Evolutionary conservation across 2,797 vertebrate genomes (phyloP).

Genomic region (Catamblyrhynchus diadema): DNA sequence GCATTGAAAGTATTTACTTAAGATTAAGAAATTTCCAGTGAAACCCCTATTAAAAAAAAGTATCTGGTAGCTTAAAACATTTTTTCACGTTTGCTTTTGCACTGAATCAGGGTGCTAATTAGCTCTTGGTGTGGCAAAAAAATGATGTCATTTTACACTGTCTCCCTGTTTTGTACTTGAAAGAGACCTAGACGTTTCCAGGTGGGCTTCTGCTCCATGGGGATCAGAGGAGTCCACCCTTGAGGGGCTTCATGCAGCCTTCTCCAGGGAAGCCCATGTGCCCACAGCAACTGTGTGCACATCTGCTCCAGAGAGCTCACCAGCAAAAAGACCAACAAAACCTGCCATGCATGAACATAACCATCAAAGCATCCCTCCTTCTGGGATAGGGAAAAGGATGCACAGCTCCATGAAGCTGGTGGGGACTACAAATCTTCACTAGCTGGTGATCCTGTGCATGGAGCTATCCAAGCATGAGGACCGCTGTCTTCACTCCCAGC

Average conservation of each 20-base stretch:
- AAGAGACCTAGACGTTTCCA: background rate
- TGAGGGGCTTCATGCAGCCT: background rate
- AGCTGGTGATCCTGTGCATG: fast-evolving
- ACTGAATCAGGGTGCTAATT: slow-evolving; percentile 17
- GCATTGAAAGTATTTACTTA: slow-evolving; percentile 43
- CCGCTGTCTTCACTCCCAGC: fast-evolving
- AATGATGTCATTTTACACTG: background rate
- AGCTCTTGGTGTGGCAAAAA: background rate
- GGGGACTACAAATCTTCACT: background rate
- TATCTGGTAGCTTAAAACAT: slow-evolving; percentile 45
- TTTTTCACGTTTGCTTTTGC: slow-evolving; percentile 41
- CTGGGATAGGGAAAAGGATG: background rate
- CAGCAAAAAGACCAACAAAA: background rate
- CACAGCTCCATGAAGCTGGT: fast-evolving
- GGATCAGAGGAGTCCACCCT: fast-evolving
- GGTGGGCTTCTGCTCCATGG: background rate
- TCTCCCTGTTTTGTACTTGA: slow-evolving; percentile 21
- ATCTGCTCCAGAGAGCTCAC: fast-evolving
- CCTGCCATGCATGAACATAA: fast-evolving
- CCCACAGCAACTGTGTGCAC: fast-evolving
- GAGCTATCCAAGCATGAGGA: background rate
- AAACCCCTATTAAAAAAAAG: slow-evolving; percentile 1
- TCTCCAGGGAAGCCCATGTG: background rate
- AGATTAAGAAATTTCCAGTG: slow-evolving; percentile 69
- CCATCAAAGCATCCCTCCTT: background rate